These are phyloP conservation scores for Chaetodon trifasciatus DNA, from an alignment of 2,797 vertebrate species.

Conservation along the genomic window DNA sequence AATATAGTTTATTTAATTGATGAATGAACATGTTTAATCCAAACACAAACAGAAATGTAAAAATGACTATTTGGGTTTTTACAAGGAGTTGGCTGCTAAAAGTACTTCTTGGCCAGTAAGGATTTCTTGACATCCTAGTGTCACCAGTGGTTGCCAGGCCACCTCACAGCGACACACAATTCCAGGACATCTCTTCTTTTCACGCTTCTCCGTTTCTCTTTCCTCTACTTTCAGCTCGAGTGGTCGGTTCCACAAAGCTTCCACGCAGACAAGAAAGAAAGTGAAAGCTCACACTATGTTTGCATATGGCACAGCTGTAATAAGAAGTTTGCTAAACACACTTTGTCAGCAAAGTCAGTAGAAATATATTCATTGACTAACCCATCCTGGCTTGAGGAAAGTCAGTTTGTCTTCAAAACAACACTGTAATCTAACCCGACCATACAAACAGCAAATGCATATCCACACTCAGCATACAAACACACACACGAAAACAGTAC, in stretches of 20 bases:
- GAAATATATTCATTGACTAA: neutral
- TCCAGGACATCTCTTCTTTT: neutral
- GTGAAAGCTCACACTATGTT: neutral
- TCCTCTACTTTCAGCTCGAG: neutral
- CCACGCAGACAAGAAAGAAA: neutral
- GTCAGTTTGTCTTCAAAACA: constrained; percentile 4
- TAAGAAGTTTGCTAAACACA: neutral
- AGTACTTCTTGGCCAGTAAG: neutral
- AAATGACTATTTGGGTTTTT: neutral
- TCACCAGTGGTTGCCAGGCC: neutral
- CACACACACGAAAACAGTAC: neutral
- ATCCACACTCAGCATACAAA: neutral
- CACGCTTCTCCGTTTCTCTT: neutral
- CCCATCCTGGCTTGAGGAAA: neutral
- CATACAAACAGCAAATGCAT: neutral
- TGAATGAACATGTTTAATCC: neutral
- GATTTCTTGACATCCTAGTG: too few species aligned
- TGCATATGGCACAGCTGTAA: neutral
- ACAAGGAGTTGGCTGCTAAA: neutral
- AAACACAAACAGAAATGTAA: neutral
- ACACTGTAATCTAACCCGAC: neutral
- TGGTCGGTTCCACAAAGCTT: neutral
- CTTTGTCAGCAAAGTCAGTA: neutral
- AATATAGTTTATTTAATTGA: too few species aligned
- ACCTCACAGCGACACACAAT: neutral